Evolutionary conservation across 35 echinoderm and acorn worm genomes (phyloP).

Genomic region (Apostichopus japonicus): DNA sequence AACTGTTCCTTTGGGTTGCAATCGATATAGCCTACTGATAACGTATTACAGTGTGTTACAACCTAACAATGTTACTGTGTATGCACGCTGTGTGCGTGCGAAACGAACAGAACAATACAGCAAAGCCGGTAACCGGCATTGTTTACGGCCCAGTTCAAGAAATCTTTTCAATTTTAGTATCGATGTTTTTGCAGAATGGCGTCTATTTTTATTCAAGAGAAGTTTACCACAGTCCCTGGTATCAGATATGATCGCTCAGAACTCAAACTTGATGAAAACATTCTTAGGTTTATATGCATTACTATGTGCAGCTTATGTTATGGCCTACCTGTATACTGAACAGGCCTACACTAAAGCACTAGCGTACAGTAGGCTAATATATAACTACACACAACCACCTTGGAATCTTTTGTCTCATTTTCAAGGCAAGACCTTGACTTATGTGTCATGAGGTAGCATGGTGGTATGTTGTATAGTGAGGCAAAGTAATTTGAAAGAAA

Average conservation of each 20-base stretch:
- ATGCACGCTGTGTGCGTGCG: not conserved
- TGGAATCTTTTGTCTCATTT: not conserved
- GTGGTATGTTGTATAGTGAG: not conserved
- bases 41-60: not conserved
- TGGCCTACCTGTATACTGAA: too few species aligned
- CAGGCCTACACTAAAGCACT: too few species aligned
- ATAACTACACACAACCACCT: not conserved
- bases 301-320: too few species aligned
- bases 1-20: not conserved
- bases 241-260: not conserved
- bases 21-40: conserved; percentile 11
- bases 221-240: too few species aligned
- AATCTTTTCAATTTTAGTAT: not conserved
- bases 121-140: conserved; percentile 25
- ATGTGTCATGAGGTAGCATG: not conserved
- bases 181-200: not conserved
- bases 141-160: not conserved
- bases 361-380: too few species aligned
- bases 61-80: conserved; percentile 8
- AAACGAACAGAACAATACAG: not conserved
- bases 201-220: too few species aligned
- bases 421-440: not conserved
- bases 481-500: not conserved
- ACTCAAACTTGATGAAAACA: not conserved
- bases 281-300: too few species aligned